Evolutionary conservation across 2,888 invertebrate genomes (phyloP), one percentile per base, ranked within the genome.

Genomic region (Leptogaster cylindrica): DNA sequence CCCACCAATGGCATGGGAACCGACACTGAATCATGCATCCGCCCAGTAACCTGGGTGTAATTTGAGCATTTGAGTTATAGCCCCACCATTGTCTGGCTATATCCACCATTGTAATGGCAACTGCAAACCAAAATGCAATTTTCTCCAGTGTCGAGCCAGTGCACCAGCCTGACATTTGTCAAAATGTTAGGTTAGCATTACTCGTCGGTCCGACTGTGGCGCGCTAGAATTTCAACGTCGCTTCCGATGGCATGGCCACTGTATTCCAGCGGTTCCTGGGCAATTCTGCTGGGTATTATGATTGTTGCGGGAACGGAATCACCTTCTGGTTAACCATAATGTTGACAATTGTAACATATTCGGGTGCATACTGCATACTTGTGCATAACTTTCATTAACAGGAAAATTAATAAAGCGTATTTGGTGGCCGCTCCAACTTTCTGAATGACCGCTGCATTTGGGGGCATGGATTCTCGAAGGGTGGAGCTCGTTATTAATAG

Each of bases 301-400:
- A 61, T 44, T 27, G 44, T 61, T 41, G 61, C 61, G 61, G 61
- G 44, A 27, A 61, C 61, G 44, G 31, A 61, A 61, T 61, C 44
- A 61, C 61, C 61, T 61, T 61, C 44, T 61, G 61, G 61, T 61
- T 61, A 61, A 61, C 61, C 61, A 61, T 61, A 61, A 61, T 61
- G 61, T 61, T 61, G 61, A 61, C 61, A 61, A 61, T 61, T 61
- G 61, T 61, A 44, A 61, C 44, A 33, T 61, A 61, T 61, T 61
- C 28, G 41, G 16, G 28, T 44, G 44, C 28, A 44, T 44, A 31
- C 18, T n/a, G 61, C 41, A 44, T 61, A 44, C 31, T 61, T 61
- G 44, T 61, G 28, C 61, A 61, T 61, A 61, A 61, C 44, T 61
- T 61, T 61, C 61, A 61, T 61, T 61, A 61, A 61, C 44, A 44